Evolutionary conservation across 1,140 invertebrate species (phyloP).

Genomic region (Thalassaphorura encarpata): DNA sequence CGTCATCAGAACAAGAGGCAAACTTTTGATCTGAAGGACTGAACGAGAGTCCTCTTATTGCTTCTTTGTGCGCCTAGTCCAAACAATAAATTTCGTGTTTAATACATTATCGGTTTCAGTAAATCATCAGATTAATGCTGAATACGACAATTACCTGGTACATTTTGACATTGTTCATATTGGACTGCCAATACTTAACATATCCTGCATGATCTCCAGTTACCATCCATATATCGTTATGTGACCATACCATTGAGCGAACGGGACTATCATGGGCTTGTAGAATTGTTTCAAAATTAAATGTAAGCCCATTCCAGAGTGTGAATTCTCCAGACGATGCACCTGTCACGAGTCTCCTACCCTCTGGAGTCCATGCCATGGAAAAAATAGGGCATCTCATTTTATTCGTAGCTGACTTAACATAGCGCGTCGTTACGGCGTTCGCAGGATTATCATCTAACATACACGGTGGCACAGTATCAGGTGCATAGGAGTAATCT

Average conservation of each 20-base stretch:
- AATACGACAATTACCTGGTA: slow-evolving; percentile 57
- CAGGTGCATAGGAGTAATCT: slow-evolving; percentile 60
- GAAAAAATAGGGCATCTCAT: slow-evolving; percentile 98
- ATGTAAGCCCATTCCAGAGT: slow-evolving; percentile 98
- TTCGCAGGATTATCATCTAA: slow-evolving; percentile 76
- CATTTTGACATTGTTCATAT: slow-evolving; percentile 99
- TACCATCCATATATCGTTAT: slow-evolving; percentile 99
- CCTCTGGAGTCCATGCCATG: slow-evolving; percentile 98
- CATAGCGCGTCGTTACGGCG: slow-evolving; percentile 90
- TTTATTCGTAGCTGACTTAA: slow-evolving; percentile 98
- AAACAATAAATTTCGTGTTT: neutral
- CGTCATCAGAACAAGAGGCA: slow-evolving; percentile 98
- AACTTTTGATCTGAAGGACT: slow-evolving; percentile 98
- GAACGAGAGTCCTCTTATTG: slow-evolving; percentile 92
- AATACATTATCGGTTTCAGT: neutral
- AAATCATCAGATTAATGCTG: neutral
- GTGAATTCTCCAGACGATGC: slow-evolving; percentile 99
- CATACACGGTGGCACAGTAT: slow-evolving; percentile 40
- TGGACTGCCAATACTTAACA: slow-evolving; percentile 99
- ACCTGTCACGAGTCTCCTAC: slow-evolving; percentile 90
- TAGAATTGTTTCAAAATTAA: slow-evolving; percentile 99
- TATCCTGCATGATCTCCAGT: slow-evolving; percentile 97
- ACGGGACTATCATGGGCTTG: slow-evolving; percentile 99
- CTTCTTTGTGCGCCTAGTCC: slow-evolving; percentile 85
- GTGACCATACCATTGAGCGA: slow-evolving; percentile 98